phyloP scores from a whole-genome alignment of 2,113 vertebrate genomes.

The Ahaetulla prasina region DNA sequence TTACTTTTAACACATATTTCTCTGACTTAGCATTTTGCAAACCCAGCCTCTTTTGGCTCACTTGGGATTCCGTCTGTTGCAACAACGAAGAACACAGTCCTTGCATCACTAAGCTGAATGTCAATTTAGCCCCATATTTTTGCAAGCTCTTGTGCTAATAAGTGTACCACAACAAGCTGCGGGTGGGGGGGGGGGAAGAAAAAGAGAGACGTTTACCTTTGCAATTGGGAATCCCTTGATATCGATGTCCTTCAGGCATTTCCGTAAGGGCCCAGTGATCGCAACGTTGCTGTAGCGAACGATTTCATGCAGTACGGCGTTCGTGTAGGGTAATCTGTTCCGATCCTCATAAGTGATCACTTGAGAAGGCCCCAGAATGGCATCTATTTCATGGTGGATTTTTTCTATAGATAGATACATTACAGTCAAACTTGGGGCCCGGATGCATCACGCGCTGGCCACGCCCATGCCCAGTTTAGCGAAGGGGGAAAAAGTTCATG shows the following conservation, averaged over 20 bases:
- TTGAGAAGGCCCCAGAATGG: constrained; percentile 36
- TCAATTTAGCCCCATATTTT: neutral
- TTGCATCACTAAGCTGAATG: neutral
- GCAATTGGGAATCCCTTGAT: constrained; percentile 42
- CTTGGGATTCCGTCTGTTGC: neutral
- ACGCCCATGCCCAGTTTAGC: too few relatives aligned
- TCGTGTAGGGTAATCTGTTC: constrained; percentile 56
- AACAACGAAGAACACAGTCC: neutral
- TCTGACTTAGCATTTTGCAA: neutral
- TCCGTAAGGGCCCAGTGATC: constrained; percentile 41
- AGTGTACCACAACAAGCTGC: neutral
- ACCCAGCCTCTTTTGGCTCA: neutral
- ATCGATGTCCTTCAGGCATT: constrained; percentile 42
- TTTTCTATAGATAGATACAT: constrained; percentile 42
- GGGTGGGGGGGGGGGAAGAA: fast-evolving
- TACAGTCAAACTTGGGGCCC: neutral
- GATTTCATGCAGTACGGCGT: constrained; percentile 52
- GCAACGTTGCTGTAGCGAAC: constrained; percentile 50
- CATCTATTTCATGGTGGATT: constrained; percentile 57
- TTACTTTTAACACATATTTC: neutral
- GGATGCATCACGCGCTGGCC: too few relatives aligned
- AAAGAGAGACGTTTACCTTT: constrained; percentile 50
- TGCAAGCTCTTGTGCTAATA: neutral
- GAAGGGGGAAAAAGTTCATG: too few relatives aligned
- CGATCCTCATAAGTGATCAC: constrained; percentile 53